phyloP scores from a whole-genome alignment of 92 coral and sea anemone genomes.

The Actinostola sp. region DNA sequence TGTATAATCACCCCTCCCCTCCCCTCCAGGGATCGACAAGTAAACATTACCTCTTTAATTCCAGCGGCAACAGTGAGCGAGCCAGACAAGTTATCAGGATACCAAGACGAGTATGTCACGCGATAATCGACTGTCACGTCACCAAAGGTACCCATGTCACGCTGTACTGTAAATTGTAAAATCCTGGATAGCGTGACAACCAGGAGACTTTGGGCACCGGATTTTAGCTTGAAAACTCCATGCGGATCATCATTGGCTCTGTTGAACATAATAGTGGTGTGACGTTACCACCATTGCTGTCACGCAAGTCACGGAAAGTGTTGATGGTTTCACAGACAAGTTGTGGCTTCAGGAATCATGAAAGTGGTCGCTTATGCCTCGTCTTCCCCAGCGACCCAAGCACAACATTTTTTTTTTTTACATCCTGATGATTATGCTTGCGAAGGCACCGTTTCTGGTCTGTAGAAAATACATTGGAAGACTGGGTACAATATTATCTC shows the following conservation, averaged over 20 bases:
- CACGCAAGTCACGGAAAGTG: too few relatives aligned
- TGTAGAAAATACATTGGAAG: too few relatives aligned
- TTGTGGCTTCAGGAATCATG: too few relatives aligned
- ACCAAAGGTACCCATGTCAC: constrained; percentile 90
- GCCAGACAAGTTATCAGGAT: constrained; percentile 64
- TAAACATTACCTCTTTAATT: constrained; percentile 61
- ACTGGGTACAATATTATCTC: too few relatives aligned
- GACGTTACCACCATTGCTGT: background rate
- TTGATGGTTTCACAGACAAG: too few relatives aligned
- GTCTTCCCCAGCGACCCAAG: too few relatives aligned
- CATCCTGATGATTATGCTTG: too few relatives aligned
- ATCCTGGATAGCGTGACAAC: constrained; percentile 64
- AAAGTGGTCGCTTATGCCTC: too few relatives aligned
- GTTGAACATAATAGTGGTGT: background rate
- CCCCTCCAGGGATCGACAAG: too few relatives aligned
- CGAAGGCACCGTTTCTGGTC: too few relatives aligned
- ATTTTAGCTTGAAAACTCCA: constrained; percentile 78
- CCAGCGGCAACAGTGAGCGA: constrained; percentile 56
- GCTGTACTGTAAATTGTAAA: constrained; percentile 70
- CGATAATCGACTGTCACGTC: constrained; percentile 72
- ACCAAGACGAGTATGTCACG: constrained; percentile 74
- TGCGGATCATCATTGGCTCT: constrained; percentile 98
- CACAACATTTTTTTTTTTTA: too few relatives aligned
- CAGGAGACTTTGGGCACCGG: constrained; percentile 59
- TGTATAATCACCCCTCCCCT: too few relatives aligned